Base-by-base conservation (phyloP, 2,888 invertebrate genomes). In the Amorpha juglandis region DNA sequence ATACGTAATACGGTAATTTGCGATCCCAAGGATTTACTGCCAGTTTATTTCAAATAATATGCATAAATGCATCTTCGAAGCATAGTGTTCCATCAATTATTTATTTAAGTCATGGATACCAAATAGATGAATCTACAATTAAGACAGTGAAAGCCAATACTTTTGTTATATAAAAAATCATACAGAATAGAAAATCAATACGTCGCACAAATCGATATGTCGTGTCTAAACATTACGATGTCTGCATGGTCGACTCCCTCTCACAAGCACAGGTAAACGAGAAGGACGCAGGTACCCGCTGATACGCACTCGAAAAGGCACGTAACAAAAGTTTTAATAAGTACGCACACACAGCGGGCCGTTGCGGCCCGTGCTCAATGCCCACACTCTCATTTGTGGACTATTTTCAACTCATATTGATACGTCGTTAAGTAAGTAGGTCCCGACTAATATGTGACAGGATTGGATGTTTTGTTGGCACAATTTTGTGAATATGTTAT, bases 251-350 rank as follows among this genome's bases (percentile, higher is more conserved):
- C 68, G 68, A 69, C 78, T 81, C 83, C 84, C 83, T 83, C 84
- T 82, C 84, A 80, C 85, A 80, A 83, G 84, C 87, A 86, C 90
- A 88, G 89, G 89, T 89, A 90, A 86, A 79, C 83, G 84, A 83
- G 84, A 87, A 86, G 83, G 83, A 85, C 86, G 84, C 87, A 91
- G 91, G 91, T 90, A 91, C 86, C 88, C 84, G 84, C 77, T 78
- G 78, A 77, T 53, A 63, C 66, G 63, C 42, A 42, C 55, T 66
- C 50, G 64, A 64, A 88, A 89, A 86, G 81, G 81, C 82, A 85
- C 86, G 86, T 87, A 87, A 91, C 89, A 84, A 89, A 88, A 88
- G 81, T 87, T 88, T 76, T 88, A 86, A 87, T 88, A 88, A 87
- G 80, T 82, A 84, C 81, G 80, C 79, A 12, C 11, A 45, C 58